Evolutionary conservation across 2,797 vertebrate genomes (phyloP).

Genomic region (Austrolebias charrua): DNA sequence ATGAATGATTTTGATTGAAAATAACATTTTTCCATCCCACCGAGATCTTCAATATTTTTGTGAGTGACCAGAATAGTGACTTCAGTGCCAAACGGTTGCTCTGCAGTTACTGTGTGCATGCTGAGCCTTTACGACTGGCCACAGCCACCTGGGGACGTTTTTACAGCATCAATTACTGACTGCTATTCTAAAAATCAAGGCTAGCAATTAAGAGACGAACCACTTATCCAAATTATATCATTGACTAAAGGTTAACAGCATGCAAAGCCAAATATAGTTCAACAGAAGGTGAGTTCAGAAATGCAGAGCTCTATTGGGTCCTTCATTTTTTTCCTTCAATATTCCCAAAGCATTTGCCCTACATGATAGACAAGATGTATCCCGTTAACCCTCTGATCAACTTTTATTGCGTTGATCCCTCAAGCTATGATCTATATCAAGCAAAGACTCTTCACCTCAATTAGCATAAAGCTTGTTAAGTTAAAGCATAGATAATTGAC

Average conservation of each 20-base stretch:
- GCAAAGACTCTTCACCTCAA: conserved; percentile 46
- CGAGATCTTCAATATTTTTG: not conserved
- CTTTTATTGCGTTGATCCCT: conserved; percentile 53
- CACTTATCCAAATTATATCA: conserved; percentile 68
- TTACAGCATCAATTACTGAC: conserved; percentile 60
- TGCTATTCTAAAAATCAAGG: conserved; percentile 69
- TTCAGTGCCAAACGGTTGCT: conserved; percentile 22
- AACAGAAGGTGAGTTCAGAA: conserved; percentile 40
- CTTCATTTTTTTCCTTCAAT: conserved; percentile 7
- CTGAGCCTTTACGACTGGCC: conserved; percentile 35
- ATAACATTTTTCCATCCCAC: too few relatives aligned
- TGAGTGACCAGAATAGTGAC: conserved; percentile 10
- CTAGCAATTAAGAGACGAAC: conserved; percentile 64
- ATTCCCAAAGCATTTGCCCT: conserved; percentile 53
- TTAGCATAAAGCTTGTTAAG: conserved; percentile 56
- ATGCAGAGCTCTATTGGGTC: conserved; percentile 35
- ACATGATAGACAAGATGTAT: conserved; percentile 41
- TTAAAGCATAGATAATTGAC: conserved; percentile 36
- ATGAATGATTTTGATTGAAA: too few relatives aligned
- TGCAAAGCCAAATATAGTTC: conserved; percentile 54
- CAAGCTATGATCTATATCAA: conserved; percentile 62
- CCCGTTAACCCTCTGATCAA: conserved; percentile 54
- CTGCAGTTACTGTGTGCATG: conserved; percentile 21
- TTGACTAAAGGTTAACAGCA: conserved; percentile 67
- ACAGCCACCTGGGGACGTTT: conserved; percentile 54